phyloP scores from a whole-genome alignment of 64 coral and sea anemone genomes.

The Acropora yongei region DNA sequence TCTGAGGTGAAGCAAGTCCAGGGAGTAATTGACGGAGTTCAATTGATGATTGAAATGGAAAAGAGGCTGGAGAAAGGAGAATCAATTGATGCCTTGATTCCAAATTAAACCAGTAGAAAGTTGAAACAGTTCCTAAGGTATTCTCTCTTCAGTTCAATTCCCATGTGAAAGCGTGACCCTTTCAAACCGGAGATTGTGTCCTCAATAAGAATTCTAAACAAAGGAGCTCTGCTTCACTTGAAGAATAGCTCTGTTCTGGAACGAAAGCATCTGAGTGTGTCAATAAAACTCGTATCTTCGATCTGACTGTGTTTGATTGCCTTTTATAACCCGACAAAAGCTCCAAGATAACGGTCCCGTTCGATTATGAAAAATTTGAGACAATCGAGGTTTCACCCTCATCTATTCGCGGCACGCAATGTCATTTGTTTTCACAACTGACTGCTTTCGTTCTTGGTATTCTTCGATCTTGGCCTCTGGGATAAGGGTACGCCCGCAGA shows the following conservation, averaged over 20 bases:
- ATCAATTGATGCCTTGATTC: slow-evolving; percentile 78
- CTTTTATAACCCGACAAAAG: too few species aligned
- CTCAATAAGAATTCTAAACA: too few species aligned
- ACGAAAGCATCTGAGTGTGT: too few species aligned
- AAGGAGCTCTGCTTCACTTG: too few species aligned
- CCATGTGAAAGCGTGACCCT: not conserved
- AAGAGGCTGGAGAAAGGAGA: slow-evolving; percentile 82
- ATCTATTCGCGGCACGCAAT: not conserved
- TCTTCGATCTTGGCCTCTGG: slow-evolving; percentile 1
- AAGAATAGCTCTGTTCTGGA: too few species aligned
- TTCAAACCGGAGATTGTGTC: not conserved
- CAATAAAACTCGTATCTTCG: too few species aligned
- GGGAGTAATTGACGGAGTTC: slow-evolving; percentile 73
- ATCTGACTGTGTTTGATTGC: too few species aligned
- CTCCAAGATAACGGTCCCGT: too few species aligned
- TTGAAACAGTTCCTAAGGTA: too few species aligned
- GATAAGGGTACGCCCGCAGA: not conserved
- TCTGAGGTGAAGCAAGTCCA: slow-evolving; percentile 87
- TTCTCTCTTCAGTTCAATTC: too few species aligned
- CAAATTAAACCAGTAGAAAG: slow-evolving; percentile 28
- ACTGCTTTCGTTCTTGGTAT: slow-evolving; percentile 12
- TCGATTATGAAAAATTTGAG: not conserved
- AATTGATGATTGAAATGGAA: slow-evolving; percentile 83
- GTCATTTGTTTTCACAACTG: slow-evolving; percentile 1
- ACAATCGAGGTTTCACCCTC: not conserved